Base-by-base conservation (phyloP, 2,888 invertebrate genomes). In the Acrobasis suavella region DNA sequence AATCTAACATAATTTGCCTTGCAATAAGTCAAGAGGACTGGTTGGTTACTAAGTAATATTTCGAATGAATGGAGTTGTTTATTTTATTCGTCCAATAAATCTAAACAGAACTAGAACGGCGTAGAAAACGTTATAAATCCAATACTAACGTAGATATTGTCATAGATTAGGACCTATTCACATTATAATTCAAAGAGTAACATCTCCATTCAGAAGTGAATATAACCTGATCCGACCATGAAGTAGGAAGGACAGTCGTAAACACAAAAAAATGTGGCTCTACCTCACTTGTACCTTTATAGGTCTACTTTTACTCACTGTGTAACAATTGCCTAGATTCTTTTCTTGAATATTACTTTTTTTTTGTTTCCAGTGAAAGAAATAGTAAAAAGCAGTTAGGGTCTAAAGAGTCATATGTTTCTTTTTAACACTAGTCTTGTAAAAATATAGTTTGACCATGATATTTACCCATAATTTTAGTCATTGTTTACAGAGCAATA, bases 361-460 rank as follows among this genome's bases (percentile, higher is more conserved):
- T 58, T 58, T 46, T 22, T 22, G 22, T 22, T 49, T 56, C 42
- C 56, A 42, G 1, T 68, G 80, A 79, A 77, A 76, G 76, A 76
- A 78, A 85, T 84, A 86, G 89, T 89, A 85, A 86, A 80, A 80
- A 84, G 76, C 71, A 73, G 74, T 75, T 77, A 77, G 72, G 74
- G 82, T 85, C 83, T 84, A 85, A 63, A 66, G 71, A 62, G 67
- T 70, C 67, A 69, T 77, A 84, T 14, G 5, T 1, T 46, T 7
- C 42, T 42, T 10, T 10, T 14, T 42, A 2, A n/a, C 14, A 46
- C 12, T 5, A 46, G 2, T 14, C 5, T 42, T 46, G 12, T 46
- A 46, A 14, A 32, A 32, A 32, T 32, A 32, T 7, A 32, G 32
- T 32, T 32, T 32, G 5, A 32, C 32, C 0, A 32, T 32, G 5